Percentiles rank a stretch among this genome's conserved stretches.
phyloP scores from a whole-genome alignment of 2,113 vertebrate species.

The Sceloporus tristichus region DNA sequence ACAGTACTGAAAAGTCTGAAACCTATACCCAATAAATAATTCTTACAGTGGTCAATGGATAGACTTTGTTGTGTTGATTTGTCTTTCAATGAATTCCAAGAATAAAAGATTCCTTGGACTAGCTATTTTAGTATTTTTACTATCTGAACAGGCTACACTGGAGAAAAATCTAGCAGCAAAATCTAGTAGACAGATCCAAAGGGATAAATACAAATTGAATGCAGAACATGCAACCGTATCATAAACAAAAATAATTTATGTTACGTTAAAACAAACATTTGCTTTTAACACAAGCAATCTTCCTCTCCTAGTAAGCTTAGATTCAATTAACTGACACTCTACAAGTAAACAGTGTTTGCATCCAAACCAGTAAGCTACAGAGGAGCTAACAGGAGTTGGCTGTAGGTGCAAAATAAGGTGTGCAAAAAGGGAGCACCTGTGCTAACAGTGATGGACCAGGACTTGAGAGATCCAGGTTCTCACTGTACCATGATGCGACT shows the following conservation, averaged over 20 bases:
- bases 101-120: background rate
- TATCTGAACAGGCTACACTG: background rate
- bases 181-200: background rate
- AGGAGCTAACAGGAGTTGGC: too few relatives aligned
- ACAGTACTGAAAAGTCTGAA: background rate
- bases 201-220: background rate
- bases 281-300: background rate
- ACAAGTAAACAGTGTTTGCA: too few relatives aligned
- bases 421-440: too few relatives aligned
- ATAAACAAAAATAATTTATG: too few relatives aligned
- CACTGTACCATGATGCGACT: too few relatives aligned
- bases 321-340: background rate
- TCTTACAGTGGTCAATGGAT: background rate
- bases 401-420: too few relatives aligned
- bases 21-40: background rate
- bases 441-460: too few relatives aligned
- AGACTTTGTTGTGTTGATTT: background rate
- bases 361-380: too few relatives aligned
- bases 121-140: background rate
- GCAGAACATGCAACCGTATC: background rate
- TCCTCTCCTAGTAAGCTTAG: background rate
- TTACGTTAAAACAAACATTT: background rate
- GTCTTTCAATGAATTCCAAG: background rate
- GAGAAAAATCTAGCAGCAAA: background rate
- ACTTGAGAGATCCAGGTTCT: too few relatives aligned